Evolutionary conservation across 1,140 invertebrate species (phyloP).

Genomic region (Caligus rogercresseyi): DNA sequence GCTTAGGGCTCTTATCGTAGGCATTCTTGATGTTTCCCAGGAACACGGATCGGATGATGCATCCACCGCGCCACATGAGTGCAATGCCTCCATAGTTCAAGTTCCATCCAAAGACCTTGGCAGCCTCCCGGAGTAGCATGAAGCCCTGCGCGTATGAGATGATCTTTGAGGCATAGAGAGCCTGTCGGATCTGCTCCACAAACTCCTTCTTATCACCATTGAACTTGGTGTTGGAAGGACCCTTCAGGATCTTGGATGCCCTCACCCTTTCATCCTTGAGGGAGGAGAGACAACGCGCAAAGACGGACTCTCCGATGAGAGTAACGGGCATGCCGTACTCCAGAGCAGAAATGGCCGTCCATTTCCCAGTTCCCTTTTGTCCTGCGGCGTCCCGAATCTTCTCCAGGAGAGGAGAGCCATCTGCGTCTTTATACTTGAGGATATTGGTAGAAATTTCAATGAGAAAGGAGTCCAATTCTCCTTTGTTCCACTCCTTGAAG

Average conservation of each 20-base stretch:
- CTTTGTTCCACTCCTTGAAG: conserved; percentile 90
- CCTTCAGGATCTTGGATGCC: conserved; percentile 57
- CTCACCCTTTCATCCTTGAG: conserved; percentile 59
- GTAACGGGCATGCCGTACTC: conserved; percentile 95
- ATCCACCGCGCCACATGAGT: conserved; percentile 98
- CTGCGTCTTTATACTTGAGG: conserved; percentile 55
- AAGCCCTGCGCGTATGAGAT: conserved; percentile 98
- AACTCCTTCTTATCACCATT: conserved; percentile 59
- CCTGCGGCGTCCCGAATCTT: conserved; percentile 90
- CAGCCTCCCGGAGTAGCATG: conserved; percentile 89
- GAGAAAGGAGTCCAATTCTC: conserved; percentile 87
- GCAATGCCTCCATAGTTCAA: conserved; percentile 96
- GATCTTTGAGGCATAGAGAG: conserved; percentile 93
- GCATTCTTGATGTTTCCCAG: conserved; percentile 92
- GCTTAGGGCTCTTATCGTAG: conserved; percentile 73
- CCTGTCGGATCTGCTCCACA: conserved; percentile 52
- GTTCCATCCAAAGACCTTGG: conserved; percentile 75
- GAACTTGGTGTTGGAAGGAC: conserved; percentile 38
- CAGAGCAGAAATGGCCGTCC: conserved; percentile 89
- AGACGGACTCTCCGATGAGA: conserved; percentile 93
- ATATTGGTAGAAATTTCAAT: conserved; percentile 97
- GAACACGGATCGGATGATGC: conserved; percentile 83
- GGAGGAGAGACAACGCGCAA: conserved; percentile 81
- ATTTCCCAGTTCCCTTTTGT: conserved; percentile 98
- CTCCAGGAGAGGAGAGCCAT: conserved; percentile 49